Evolutionary conservation across 1,140 invertebrate genomes (phyloP), one percentile per base, ranked within the genome.

Genomic region (Oncopodura yosiiana): DNA sequence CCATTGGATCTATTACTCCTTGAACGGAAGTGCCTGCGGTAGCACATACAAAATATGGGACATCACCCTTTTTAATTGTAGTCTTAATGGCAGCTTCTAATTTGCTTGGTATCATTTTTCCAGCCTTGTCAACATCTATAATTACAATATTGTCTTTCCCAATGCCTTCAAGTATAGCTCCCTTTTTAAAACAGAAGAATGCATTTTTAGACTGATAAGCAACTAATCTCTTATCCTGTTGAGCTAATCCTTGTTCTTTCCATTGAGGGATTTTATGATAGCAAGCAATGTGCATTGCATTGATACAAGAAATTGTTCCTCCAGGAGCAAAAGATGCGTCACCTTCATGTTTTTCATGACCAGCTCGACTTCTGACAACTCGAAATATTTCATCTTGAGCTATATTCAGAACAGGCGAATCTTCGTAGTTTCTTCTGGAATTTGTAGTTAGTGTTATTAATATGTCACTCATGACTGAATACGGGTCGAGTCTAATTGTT

Each of bases 271-370:
- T 79, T 46, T 75, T 74, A 56, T 80, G 69, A 66, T 86, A 82
- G 30, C 93, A 74, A 2, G 93, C 93, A 56, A 88, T 79, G 66
- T 86, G 85, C 49, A 96, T 87, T n/a, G 86, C 92, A 69, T 96
- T 96, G 54, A 91, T 83, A 68, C 95, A 96, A 2, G 92, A 84
- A 60, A 95, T 84, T 1, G 91, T 91, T 1, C 93, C 93, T 30
- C 93, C 93, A 9, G 94, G 93, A 66, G 86, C 87, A 70, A 96
- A 94, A 45, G 96, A 90, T 0, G 88, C 92, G 70, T 89, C 87
- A 8, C n/a, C n/a, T n/a, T 84, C 81, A 0, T 80, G 82, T 38
- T 78, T 6, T 6, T 8, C 8, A n/a, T 21, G 18, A 41, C 38
- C 38, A 41, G 18, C 18, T 21, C 38, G 6, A 6, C 18, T 18